Conservation (phyloP, 2,113 vertebrate genomes). For the Polypterus senegalus region DNA sequence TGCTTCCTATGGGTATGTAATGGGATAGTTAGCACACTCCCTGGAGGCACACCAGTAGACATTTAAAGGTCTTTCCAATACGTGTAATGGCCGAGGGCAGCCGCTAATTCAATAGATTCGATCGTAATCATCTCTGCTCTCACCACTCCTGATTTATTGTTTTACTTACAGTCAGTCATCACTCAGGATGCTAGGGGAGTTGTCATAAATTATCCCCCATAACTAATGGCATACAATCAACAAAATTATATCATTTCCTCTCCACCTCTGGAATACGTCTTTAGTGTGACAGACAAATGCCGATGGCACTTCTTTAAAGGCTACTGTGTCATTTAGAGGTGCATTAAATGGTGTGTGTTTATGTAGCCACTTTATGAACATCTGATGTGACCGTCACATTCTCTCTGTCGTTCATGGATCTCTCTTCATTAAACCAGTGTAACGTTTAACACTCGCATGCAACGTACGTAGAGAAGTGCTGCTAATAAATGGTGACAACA, state of each 20-base stretch:
- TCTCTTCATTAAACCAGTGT: too few species aligned
- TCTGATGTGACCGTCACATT: too few species aligned
- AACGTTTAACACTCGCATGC: too few species aligned
- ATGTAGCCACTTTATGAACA: too few species aligned
- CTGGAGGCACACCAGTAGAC: slow-evolving; percentile 73
- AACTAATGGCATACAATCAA: slow-evolving; percentile 97
- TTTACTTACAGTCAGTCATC: slow-evolving; percentile 62
- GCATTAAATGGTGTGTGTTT: too few species aligned
- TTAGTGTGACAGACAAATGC: slow-evolving; percentile 51
- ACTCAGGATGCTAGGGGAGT: slow-evolving; percentile 73
- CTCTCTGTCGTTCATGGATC: too few species aligned
- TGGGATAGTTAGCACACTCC: slow-evolving; percentile 61
- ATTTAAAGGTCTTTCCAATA: slow-evolving; percentile 97
- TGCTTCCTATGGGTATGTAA: slow-evolving; percentile 58
- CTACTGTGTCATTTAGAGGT: slow-evolving; percentile 52
- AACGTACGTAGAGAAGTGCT: too few species aligned
- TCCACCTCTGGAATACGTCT: slow-evolving; percentile 58
- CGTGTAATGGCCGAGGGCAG: slow-evolving; percentile 79
- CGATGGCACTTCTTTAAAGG: slow-evolving; percentile 72
- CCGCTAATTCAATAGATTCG: slow-evolving; percentile 94
- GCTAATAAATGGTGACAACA: too few species aligned
- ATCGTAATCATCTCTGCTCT: slow-evolving; percentile 80
- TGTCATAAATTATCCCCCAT: slow-evolving; percentile 97
- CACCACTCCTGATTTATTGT: slow-evolving; percentile 81
- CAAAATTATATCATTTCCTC: slow-evolving; percentile 86